Evolutionary conservation across 2,113 vertebrate species (phyloP), one percentile per base, ranked within the genome.

Genomic region (Spermophilus dauricus): DNA sequence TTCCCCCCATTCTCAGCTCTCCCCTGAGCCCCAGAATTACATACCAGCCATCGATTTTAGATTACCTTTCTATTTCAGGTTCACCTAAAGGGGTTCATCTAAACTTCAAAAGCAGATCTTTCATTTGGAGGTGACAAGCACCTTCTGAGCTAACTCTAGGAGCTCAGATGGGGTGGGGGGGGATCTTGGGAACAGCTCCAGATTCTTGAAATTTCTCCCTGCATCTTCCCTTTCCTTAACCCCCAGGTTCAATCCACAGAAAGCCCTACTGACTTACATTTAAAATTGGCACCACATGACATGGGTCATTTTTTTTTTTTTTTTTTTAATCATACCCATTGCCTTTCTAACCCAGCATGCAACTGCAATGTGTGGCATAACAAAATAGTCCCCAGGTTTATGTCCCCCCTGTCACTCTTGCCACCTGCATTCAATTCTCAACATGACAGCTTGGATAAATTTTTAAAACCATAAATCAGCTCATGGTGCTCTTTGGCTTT

Each of bases 401-500:
- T 85, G 63, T 85, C 45, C 45, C 45, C 45, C 45, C 45, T 67
- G 45, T 61, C 3, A 28, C 34, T 67, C 37, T 89, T 61, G 78
- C 30, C 14, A 67, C 78, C 28, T 70, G 72, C 5, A n/a, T 82
- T 48, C 26, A 63, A 12, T 88, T 89, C 58, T 95, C 72, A 24
- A 34, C 32, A 18, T 5, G 81, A 51, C 26, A 91, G 72, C 28
- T 20, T 34, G 34, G 48, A 88, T 70, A 80, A 81, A 81, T 83
- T 88, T 94, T 86, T 69, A 91, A 95, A 97, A 69, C 53, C 34
- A 86, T 37, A 81, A 70, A 91, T 86, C 26, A 42, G 26, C 45
- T 70, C 9, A 34, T 58, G 65, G 37, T 85, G 26, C 51, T 42
- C 37, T 96, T 92, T 91, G 18, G 30, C 72, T 91, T 56, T 89